Evolutionary conservation across 2,888 invertebrate genomes (phyloP).

Genomic region (Catocala sponsa): DNA sequence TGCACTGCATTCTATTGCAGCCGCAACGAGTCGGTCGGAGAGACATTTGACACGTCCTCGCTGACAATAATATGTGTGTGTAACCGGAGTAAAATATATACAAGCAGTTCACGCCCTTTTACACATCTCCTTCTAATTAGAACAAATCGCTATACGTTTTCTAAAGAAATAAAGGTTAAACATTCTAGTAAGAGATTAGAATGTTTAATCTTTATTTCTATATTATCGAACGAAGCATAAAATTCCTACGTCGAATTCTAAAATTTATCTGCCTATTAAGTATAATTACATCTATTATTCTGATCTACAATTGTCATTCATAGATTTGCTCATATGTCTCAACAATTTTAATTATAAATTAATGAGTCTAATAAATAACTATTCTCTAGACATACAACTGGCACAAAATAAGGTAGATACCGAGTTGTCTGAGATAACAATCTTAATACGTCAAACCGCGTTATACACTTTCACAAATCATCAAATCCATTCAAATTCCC

Average conservation of each 20-base stretch:
- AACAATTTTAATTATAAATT: slow-evolving; percentile 40
- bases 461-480: slow-evolving; percentile 70
- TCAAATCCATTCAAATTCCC: slow-evolving; percentile 71
- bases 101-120: slow-evolving; percentile 42
- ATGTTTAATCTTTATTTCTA: no score
- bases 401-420: slow-evolving; percentile 17
- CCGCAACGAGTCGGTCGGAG: slow-evolving; percentile 74
- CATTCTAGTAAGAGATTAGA: no score
- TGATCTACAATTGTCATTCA: slow-evolving; percentile 14
- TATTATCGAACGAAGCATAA: slow-evolving; percentile 10
- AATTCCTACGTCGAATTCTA: slow-evolving; percentile 2
- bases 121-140: slow-evolving; percentile 27
- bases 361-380: slow-evolving; percentile 32
- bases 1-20: slow-evolving; percentile 81
- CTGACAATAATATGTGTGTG: slow-evolving; percentile 76
- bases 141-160: slow-evolving; percentile 13
- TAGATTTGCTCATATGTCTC: slow-evolving; percentile 10
- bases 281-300: slow-evolving; percentile 32
- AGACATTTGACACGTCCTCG: slow-evolving; percentile 84
- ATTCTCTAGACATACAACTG: slow-evolving; percentile 5
- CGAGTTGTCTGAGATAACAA: slow-evolving; percentile 39
- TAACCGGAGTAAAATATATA: slow-evolving; percentile 67
- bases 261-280: slow-evolving; percentile 23
- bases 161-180: slow-evolving; percentile 12
- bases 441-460: slow-evolving; percentile 38